Evolutionary conservation across 2,113 vertebrate species (phyloP), one percentile per base, ranked within the genome.

Genomic region (Neolamprologus toae): DNA sequence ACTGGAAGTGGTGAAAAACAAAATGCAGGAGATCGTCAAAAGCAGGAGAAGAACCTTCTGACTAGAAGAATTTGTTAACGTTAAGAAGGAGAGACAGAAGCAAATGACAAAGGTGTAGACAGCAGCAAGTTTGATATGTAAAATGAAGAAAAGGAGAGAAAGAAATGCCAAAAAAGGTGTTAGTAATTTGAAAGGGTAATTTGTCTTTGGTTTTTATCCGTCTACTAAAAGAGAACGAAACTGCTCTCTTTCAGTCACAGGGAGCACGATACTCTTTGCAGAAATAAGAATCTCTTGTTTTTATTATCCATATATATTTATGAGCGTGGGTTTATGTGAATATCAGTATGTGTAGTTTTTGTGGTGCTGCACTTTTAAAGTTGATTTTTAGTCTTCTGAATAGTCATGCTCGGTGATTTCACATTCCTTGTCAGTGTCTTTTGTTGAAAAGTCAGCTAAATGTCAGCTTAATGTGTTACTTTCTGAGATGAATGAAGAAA

Each of bases 401-500:
- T 86, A 83, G 86, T 88, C 83, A 49, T 33, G 68, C 80, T 78
- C 35, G 35, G 51, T 83, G 81, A 86, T 86, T 91, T 91, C 37
- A 81, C n/a, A 86, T 82, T 49, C 17, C 66, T 14, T 82, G 57
- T 87, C 84, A 59, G 71, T 68, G 26, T 87, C 49, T 90, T 90
- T 86, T 87, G 82, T 89, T 55, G 78, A 87, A 81, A 91, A 85
- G 79, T 91, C 90, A 90, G 73, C 85, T 81, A 9, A 76, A 87
- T 88, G 84, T 88, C 87, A 45, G 84, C 87, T 88, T 90, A 88
- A 86, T 82, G 80, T 80, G 82, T 84, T 73, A 66, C 45, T 86
- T 87, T 84, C 51, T 84, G 13, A 88, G 54, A 81, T 68, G 14
- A 86, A 76, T 76, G 21, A 45, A 35, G 28, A 79, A 82, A 31